Percentiles rank a stretch among this genome's conserved stretches.
These are phyloP conservation scores for Pteruthius melanotis DNA, from an alignment of 2,113 vertebrate genomes.

Conservation along the genomic window DNA sequence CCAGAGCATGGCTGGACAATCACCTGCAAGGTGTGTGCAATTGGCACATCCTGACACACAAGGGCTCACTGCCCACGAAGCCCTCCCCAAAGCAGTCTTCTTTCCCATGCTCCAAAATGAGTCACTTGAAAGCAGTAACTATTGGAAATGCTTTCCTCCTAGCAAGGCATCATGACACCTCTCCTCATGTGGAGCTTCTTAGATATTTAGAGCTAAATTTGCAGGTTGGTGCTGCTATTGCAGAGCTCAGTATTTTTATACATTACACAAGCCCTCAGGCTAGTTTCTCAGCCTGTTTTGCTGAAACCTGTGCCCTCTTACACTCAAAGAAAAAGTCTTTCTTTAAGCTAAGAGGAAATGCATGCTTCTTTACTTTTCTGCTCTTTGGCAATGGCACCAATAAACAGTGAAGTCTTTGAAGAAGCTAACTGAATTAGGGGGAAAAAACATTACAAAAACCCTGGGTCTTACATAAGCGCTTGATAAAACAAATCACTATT, in stretches of 20 bases:
- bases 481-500: not conserved
- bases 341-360: not conserved
- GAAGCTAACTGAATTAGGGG: not conserved
- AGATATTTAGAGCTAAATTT: not conserved
- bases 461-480: not conserved
- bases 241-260: not conserved
- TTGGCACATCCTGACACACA: not conserved
- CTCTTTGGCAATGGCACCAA: not conserved
- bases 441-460: not conserved
- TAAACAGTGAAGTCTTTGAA: not conserved
- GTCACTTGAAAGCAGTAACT: not conserved
- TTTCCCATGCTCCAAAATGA: not conserved
- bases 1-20: not conserved
- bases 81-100: not conserved
- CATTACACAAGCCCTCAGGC: not conserved
- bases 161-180: not conserved
- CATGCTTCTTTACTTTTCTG: not conserved
- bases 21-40: not conserved
- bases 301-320: not conserved
- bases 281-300: not conserved
- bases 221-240: not conserved
- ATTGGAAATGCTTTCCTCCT: not conserved
- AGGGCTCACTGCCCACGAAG: not conserved
- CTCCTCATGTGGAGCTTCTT: not conserved
- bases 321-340: not conserved